Evolutionary conservation across 2,797 vertebrate species (phyloP).

Genomic region (Darevskia nairensis): DNA sequence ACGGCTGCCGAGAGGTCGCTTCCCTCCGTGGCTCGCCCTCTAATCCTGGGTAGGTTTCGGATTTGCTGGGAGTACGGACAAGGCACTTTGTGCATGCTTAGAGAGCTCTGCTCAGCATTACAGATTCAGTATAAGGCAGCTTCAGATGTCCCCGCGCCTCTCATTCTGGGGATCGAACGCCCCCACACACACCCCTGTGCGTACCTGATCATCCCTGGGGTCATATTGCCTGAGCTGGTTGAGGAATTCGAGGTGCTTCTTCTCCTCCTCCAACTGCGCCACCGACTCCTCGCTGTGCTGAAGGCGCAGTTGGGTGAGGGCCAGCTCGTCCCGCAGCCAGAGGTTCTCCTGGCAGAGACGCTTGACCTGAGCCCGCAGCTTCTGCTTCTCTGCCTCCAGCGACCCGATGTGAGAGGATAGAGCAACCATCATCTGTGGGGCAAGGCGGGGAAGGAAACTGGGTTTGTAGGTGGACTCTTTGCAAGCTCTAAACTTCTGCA

Average conservation of each 20-base stretch:
- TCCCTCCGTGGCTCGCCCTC: no score
- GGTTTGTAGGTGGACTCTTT: not conserved
- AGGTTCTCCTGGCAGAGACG: conserved; percentile 73
- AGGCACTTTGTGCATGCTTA: not conserved
- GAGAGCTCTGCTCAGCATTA: not conserved
- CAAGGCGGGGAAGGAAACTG: rapidly evolving
- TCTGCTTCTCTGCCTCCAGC: conserved; percentile 74
- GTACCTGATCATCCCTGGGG: conserved; percentile 46
- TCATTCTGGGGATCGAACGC: not conserved
- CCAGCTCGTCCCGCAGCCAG: conserved; percentile 74
- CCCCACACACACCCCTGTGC: not conserved
- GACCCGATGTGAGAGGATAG: conserved; percentile 64
- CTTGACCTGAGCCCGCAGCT: conserved; percentile 67
- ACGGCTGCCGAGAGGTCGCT: no score
- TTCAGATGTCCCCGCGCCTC: rapidly evolving
- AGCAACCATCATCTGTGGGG: conserved; percentile 68
- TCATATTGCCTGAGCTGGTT: conserved; percentile 70
- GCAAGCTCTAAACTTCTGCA: not conserved
- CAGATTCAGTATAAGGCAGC: not conserved
- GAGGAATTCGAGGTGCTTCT: conserved; percentile 71
- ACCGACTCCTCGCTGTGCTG: conserved; percentile 69
- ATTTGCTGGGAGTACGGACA: no score
- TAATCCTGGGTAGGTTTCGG: no score
- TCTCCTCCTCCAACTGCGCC: conserved; percentile 76
- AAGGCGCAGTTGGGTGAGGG: conserved; percentile 64